phyloP scores from a whole-genome alignment of 2,113 vertebrate genomes.

The Hippocampus guttulatus region DNA sequence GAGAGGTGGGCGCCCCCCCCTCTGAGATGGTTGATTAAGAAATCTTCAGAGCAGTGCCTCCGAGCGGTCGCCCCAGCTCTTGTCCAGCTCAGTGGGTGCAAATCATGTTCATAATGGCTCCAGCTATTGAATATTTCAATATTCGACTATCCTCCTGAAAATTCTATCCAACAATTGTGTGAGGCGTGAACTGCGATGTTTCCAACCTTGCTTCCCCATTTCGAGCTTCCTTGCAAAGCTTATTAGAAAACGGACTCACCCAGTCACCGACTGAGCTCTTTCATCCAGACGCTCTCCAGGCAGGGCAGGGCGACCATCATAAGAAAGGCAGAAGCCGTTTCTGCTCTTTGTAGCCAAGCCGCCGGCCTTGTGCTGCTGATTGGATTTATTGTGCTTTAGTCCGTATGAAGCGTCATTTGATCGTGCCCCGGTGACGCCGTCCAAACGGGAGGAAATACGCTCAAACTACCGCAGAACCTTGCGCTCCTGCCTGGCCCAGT shows the following conservation, averaged over 20 bases:
- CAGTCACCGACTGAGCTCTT: conserved; percentile 29
- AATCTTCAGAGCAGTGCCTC: too few species aligned
- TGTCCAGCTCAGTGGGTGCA: too few species aligned
- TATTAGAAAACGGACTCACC: conserved; percentile 41
- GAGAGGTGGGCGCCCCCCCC: too few species aligned
- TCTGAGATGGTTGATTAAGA: too few species aligned
- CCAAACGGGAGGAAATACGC: conserved; percentile 17
- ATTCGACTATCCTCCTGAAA: too few species aligned
- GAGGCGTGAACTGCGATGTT: too few species aligned
- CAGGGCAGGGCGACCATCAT: conserved; percentile 28
- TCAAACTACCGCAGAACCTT: conserved; percentile 11
- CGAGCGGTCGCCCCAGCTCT: too few species aligned
- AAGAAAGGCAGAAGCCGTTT: conserved; percentile 40
- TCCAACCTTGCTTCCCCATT: too few species aligned
- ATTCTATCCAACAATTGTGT: too few species aligned
- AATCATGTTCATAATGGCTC: too few species aligned
- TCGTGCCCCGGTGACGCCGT: conserved; percentile 28
- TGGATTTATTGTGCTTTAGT: conserved; percentile 35
- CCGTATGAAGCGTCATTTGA: conserved; percentile 28
- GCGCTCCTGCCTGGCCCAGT: not conserved
- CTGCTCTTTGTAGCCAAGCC: conserved; percentile 40
- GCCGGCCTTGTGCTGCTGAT: conserved; percentile 36
- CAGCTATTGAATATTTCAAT: too few species aligned
- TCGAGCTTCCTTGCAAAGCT: conserved; percentile 28
- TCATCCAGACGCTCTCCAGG: conserved; percentile 32